Evolutionary conservation across 2,888 invertebrate species (phyloP).

Genomic region (Drosophila yooni): DNA sequence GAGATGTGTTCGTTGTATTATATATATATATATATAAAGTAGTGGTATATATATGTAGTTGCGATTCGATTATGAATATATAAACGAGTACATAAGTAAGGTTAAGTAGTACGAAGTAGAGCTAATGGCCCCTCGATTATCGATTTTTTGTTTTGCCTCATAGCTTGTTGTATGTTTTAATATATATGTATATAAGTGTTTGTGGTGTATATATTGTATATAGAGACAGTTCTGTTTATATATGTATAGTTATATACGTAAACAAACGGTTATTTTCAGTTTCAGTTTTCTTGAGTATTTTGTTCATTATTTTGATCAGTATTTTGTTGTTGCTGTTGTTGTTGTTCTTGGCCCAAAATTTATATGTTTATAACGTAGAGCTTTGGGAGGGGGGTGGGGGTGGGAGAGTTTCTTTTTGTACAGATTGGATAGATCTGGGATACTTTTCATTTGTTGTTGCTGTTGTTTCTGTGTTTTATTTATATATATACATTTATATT

Average conservation of each 20-base stretch:
- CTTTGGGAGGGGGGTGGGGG: constrained; percentile 1
- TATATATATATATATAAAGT: constrained; percentile 28
- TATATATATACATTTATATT: constrained; percentile 5
- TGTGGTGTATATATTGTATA: constrained; percentile 11
- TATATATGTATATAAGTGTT: constrained; percentile 23
- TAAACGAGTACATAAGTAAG: constrained; percentile 19
- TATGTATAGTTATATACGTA: constrained; percentile 19
- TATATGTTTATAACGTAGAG: constrained; percentile 15
- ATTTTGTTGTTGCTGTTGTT: constrained; percentile 9
- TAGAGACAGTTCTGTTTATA: constrained; percentile 13
- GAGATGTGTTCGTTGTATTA: constrained; percentile 15
- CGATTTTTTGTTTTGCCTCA: constrained; percentile 11
- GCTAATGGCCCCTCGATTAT: constrained; percentile 11
- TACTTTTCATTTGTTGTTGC: constrained; percentile 18
- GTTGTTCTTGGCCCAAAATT: constrained; percentile 14
- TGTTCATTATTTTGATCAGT: constrained; percentile 12
- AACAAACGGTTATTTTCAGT: constrained; percentile 9
- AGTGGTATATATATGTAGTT: constrained; percentile 24
- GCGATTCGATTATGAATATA: constrained; percentile 28
- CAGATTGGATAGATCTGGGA: constrained; percentile 29
- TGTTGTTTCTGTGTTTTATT: constrained; percentile 6
- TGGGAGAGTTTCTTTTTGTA: constrained; percentile 36
- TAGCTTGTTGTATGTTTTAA: constrained; percentile 2
- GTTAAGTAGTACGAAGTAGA: constrained; percentile 24
- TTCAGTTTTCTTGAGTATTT: constrained; percentile 5